Base-by-base conservation (phyloP, 2,888 invertebrate genomes). In the Amblyjoppa fuscipennis region DNA sequence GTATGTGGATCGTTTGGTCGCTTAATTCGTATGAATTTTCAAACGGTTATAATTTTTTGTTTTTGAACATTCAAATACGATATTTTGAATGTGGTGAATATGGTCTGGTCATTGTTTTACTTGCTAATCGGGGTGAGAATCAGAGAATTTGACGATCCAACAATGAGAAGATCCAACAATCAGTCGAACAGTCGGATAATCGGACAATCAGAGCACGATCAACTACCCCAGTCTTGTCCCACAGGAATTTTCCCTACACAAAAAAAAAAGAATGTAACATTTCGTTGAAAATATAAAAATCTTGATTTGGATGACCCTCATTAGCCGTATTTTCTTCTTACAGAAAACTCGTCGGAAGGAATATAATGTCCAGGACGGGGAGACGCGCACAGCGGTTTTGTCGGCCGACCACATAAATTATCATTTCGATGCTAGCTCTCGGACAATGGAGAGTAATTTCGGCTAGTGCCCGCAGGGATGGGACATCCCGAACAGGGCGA, bases 381-480 rank as follows among this genome's bases (percentile, higher is more conserved):
- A 45, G 73, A 49, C 53, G 75, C 59, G 38, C 6, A 49, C 64
- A n/a, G 51, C 75, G 75, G 66, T 34, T 51, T 66, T 66, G 20
- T 31, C 34, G 75, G 70, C 59, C 56, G 77, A 81, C 81, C 83
- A 56, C 80, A 71, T 79, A 76, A 85, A 85, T 87, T 83, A 85
- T 87, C 79, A 84, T 83, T 84, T 82, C 78, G 83, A 87, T 76
- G 81, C 83, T 81, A 81, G 74, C 59, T 34, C 66, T 68, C 70
- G 79, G 69, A 84, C 86, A 87, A 84, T 83, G 71, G 84, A 74
- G 83, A 85, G 85, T 85, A 85, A 87, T 87, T 87, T 85, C 59
- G 70, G 51, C 73, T 56, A 51, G 71, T 83, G 85, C 81, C 81
- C 83, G 38, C 64, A 69, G 76, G 75, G 71, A 77, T 71, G 78